Evolutionary conservation across 2,113 vertebrate species (phyloP), one percentile per base, ranked within the genome.

Genomic region (Pimephales promelas): DNA sequence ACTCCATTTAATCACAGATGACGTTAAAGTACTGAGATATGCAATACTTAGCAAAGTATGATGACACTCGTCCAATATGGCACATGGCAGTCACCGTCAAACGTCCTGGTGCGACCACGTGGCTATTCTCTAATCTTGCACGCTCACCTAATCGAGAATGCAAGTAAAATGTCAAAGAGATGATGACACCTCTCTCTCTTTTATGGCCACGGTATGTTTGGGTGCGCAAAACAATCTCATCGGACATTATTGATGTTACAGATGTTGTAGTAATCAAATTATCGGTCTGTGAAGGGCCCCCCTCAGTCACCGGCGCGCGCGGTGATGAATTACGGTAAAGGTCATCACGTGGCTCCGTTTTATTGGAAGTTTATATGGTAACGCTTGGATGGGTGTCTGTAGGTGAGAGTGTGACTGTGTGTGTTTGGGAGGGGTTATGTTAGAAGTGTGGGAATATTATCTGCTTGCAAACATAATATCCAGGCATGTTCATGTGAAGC

Each of bases 211-310:
- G 92, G 89, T 92, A 92, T 94, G 93, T 94, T 93, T 93, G 92
- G 92, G 90, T 93, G 93, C 90, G 90, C 92, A 93, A 93, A 93
- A 94, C 93, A 94, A 94, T 93, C 92, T 93, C 91, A 92, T 91
- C 92, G 90, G 92, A 93, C 91, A 90, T 93, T 93, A 94, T 93
- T 93, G 93, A 93, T 94, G 94, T 93, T 94, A 94, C 93, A 94
- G 93, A 93, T 94, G 94, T 93, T 93, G 90, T 90, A 90, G 92
- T 94, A 92, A 94, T 94, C 93, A 94, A 92, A 94, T 94, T 94
- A 93, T 92, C 90, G 91, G 92, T 89, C 85, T 92, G 93, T 94
- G 93, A 94, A 94, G 92, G 92, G 91, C 92, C 91, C 90, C 91
- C 90, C 92, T 85, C 90, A 92, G 92, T 92, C 92, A 92, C 72